Percentiles rank a stretch among this genome's conserved stretches.
phyloP scores from a whole-genome alignment of 2,113 vertebrate genomes.

The Pseudorectes ferrugineus region DNA sequence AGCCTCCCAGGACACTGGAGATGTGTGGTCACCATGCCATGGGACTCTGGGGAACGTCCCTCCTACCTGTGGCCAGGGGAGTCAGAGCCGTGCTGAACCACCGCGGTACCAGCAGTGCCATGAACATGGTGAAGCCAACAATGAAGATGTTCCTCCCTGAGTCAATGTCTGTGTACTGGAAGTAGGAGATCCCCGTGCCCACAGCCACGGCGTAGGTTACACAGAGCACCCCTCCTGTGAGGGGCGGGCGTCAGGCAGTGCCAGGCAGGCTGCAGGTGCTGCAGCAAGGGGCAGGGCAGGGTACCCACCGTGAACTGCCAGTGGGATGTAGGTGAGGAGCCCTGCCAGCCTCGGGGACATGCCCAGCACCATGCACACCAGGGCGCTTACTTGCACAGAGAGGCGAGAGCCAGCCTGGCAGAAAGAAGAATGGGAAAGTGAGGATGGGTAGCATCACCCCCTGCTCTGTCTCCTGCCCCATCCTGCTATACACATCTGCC shows the following conservation, averaged over 20 bases:
- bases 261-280: not conserved
- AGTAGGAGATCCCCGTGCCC: slow-evolving; percentile 81
- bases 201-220: slow-evolving; percentile 78
- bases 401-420: slow-evolving; percentile 70
- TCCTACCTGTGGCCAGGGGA: slow-evolving; percentile 72
- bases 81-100: slow-evolving; percentile 66
- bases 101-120: slow-evolving; percentile 78
- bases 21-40: not conserved
- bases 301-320: slow-evolving; percentile 75
- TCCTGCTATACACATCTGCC: not conserved
- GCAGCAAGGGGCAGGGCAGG: not conserved
- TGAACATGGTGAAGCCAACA: slow-evolving; percentile 84
- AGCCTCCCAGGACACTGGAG: not conserved
- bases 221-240: slow-evolving; percentile 77
- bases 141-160: slow-evolving; percentile 87
- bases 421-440: not conserved
- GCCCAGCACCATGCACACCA: slow-evolving; percentile 72
- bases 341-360: slow-evolving; percentile 73
- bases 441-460: not conserved
- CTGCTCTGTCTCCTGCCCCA: accelerated
- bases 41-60: not conserved
- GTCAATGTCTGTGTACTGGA: slow-evolving; percentile 81
- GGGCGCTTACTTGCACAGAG: slow-evolving; percentile 63
- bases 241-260: not conserved
- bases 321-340: slow-evolving; percentile 72